Evolutionary conservation across 2,113 vertebrate genomes (phyloP).

Genomic region (Misgurnus mizolepis): DNA sequence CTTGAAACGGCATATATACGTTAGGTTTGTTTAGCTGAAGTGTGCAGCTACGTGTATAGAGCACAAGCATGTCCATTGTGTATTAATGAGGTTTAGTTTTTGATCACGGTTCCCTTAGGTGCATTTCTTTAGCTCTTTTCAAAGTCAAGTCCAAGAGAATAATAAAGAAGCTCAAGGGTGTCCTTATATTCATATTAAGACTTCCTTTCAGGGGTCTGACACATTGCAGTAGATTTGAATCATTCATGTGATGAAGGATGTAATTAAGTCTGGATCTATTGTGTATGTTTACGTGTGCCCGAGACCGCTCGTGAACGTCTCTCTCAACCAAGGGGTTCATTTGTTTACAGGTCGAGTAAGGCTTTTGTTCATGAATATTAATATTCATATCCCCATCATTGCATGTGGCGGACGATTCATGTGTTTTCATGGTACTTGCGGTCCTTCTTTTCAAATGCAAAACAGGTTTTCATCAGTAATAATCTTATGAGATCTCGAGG

Average conservation of each 20-base stretch:
- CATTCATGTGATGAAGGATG: conserved; percentile 39
- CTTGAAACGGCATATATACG: neutral
- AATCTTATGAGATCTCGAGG: conserved; percentile 73
- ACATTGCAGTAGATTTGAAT: conserved; percentile 26
- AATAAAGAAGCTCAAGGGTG: conserved; percentile 7
- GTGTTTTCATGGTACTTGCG: conserved; percentile 60
- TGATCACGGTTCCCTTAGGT: conserved; percentile 35
- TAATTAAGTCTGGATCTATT: conserved; percentile 22
- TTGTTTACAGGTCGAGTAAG: conserved; percentile 51
- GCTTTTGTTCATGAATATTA: conserved; percentile 56
- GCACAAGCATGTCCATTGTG: neutral
- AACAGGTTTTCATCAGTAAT: conserved; percentile 74
- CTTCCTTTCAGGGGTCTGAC: conserved; percentile 13
- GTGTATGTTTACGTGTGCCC: conserved; percentile 25
- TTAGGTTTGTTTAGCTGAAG: neutral
- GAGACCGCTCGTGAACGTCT: conserved; percentile 27
- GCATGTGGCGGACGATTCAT: conserved; percentile 64
- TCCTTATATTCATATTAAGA: conserved; percentile 24
- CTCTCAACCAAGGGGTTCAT: conserved; percentile 44
- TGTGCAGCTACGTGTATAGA: neutral
- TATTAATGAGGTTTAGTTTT: conserved; percentile 10
- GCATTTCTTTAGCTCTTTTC: neutral
- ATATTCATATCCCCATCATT: conserved; percentile 62
- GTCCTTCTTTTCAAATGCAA: conserved; percentile 74
- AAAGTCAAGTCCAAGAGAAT: neutral